Conservation (phyloP, 2,797 vertebrate species). For the Masticophis lateralis region DNA sequence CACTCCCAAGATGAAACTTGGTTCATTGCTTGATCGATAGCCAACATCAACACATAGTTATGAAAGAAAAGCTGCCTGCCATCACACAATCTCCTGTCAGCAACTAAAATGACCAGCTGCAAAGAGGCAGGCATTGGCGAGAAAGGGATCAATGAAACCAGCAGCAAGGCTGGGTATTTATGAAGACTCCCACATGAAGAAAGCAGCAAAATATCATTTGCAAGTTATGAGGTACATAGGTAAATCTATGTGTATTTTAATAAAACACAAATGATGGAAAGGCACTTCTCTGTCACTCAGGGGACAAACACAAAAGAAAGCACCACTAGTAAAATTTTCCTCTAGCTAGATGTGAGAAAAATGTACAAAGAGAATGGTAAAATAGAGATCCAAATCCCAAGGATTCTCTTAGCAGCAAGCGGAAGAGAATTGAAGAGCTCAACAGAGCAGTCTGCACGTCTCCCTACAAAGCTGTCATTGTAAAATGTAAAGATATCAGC, state of each 20-base stretch:
- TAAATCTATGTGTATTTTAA: neutral
- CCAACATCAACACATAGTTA: neutral
- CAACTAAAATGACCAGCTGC: rapidly evolving
- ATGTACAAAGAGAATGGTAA: slow-evolving; percentile 21
- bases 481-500: slow-evolving; percentile 19
- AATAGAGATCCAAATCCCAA: slow-evolving; percentile 12
- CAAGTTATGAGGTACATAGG: neutral
- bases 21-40: slow-evolving; percentile 15
- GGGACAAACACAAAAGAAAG: slow-evolving; percentile 1
- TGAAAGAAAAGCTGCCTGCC: neutral
- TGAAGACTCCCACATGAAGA: rapidly evolving
- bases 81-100: neutral
- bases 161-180: neutral
- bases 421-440: slow-evolving; percentile 20
- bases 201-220: neutral
- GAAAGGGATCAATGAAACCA: neutral
- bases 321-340: slow-evolving; percentile 20
- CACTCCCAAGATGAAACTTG: neutral
- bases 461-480: slow-evolving; percentile 27
- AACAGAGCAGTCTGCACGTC: neutral
- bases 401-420: slow-evolving; percentile 11
- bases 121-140: neutral
- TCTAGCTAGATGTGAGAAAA: slow-evolving; percentile 20
- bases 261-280: slow-evolving; percentile 32
- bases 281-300: neutral